These are phyloP conservation scores for Labeo catla DNA, from an alignment of 2,113 vertebrate species.

Conservation along the genomic window DNA sequence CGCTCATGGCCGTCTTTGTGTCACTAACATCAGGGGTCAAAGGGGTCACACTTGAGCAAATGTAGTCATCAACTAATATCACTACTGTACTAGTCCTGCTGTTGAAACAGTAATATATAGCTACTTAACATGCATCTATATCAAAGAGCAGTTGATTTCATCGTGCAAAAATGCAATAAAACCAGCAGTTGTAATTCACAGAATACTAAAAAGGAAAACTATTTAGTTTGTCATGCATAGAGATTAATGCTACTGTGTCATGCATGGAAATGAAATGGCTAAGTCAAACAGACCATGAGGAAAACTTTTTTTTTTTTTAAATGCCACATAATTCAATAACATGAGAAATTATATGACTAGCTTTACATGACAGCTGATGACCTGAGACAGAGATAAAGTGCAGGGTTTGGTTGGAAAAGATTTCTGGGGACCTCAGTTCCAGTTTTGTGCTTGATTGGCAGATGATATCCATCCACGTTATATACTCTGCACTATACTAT, in stretches of 20 bases:
- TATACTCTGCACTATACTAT: conserved; percentile 2
- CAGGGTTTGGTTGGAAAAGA: not conserved
- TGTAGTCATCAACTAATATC: not conserved
- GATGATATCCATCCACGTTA: not conserved
- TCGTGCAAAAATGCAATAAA: conserved; percentile 21
- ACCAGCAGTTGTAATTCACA: not conserved
- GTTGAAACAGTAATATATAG: not conserved
- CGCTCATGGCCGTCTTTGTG: not conserved
- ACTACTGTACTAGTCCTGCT: not conserved
- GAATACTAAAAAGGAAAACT: not conserved
- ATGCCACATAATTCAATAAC: not conserved
- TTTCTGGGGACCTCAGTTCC: conserved; percentile 7
- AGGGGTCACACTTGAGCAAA: not conserved
- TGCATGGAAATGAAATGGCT: not conserved
- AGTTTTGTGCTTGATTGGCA: conserved; percentile 14
- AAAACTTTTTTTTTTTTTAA: not conserved
- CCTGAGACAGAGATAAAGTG: conserved; percentile 32
- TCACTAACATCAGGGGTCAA: not conserved
- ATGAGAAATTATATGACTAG: not conserved
- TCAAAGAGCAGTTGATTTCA: not conserved
- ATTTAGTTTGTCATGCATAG: not conserved
- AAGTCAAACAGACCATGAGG: not conserved
- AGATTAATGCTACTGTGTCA: not conserved
- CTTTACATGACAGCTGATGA: not conserved
- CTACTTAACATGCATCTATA: conserved; percentile 20